Conservation (phyloP, 2,113 vertebrate genomes). For the Caretta caretta region DNA sequence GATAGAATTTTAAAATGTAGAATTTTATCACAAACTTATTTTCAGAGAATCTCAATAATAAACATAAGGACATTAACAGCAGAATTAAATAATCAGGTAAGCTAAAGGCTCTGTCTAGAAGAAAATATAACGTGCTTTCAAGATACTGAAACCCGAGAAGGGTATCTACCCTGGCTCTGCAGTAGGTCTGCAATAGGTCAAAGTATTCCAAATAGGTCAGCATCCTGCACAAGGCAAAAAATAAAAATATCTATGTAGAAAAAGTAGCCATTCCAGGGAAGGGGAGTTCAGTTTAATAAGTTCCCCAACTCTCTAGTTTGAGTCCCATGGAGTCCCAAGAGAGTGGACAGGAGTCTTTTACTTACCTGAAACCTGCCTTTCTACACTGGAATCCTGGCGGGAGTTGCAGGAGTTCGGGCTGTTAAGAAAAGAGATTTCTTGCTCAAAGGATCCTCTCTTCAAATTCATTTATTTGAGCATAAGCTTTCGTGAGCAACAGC, state of each 20-base stretch:
- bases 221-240: background rate
- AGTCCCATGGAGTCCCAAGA: background rate
- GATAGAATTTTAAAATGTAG: background rate
- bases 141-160: background rate
- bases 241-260: background rate
- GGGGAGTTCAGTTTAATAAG: fast-evolving
- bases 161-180: background rate
- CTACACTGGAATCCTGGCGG: background rate
- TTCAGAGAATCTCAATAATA: background rate
- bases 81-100: background rate
- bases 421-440: too few species aligned
- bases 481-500: too few species aligned
- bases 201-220: background rate
- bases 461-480: background rate
- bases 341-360: background rate
- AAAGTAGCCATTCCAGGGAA: background rate
- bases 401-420: background rate
- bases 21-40: background rate
- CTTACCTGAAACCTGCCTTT: background rate
- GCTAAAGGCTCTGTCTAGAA: background rate
- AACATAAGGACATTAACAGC: background rate
- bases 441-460: background rate
- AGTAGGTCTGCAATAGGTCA: fast-evolving
- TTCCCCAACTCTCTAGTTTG: background rate
- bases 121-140: background rate